Percentiles rank a stretch among this genome's conserved stretches.
These are phyloP conservation scores for Oriolus oriolus DNA, from an alignment of 2,113 vertebrate species.

Conservation along the genomic window DNA sequence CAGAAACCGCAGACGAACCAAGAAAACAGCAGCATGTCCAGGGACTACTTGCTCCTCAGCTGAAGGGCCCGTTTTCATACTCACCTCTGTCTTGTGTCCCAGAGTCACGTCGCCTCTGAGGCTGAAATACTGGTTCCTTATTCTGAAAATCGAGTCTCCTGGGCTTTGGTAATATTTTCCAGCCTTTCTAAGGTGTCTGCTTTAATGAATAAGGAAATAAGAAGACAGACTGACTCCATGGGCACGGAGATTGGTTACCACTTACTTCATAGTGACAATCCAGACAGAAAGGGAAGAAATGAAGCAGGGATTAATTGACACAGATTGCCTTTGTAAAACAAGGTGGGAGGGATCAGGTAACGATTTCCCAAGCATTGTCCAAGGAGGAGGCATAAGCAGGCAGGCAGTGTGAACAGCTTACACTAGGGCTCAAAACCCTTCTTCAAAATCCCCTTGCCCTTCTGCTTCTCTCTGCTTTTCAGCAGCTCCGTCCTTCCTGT, in stretches of 20 bases:
- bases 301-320: constrained; percentile 60
- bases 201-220: constrained; percentile 61
- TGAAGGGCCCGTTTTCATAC: constrained; percentile 39
- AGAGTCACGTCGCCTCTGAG: neutral
- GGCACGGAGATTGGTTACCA: constrained; percentile 58
- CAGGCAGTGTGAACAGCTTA: constrained; percentile 10
- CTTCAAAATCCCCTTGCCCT: neutral
- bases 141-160: constrained; percentile 40
- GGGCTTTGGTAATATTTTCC: constrained; percentile 64
- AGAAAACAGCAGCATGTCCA: neutral
- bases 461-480: neutral
- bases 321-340: constrained; percentile 56
- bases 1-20: constrained; percentile 12
- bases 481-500: neutral
- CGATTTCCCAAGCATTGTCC: constrained; percentile 55
- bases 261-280: constrained; percentile 63
- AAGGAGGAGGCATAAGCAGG: constrained; percentile 21
- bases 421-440: neutral
- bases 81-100: neutral
- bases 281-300: constrained; percentile 61
- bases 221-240: constrained; percentile 46
- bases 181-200: constrained; percentile 66
- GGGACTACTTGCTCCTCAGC: neutral
- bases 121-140: constrained; percentile 58
- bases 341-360: constrained; percentile 65